Evolutionary conservation across 2,113 vertebrate species (phyloP).

Genomic region (Chaetura pelagica): DNA sequence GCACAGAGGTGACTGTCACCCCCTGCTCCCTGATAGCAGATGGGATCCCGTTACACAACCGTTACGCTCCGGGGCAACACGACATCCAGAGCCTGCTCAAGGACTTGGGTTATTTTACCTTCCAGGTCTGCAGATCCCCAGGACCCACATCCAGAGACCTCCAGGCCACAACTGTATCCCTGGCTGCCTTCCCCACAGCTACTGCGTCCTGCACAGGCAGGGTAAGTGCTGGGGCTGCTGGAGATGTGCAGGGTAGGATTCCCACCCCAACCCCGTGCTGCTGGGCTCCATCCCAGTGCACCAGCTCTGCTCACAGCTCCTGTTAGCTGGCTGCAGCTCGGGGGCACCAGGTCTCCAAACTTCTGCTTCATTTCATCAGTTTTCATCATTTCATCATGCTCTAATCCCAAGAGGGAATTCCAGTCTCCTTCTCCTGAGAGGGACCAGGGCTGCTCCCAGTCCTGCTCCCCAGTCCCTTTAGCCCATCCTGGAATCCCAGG

Average conservation of each 20-base stretch:
- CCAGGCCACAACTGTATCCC: background rate
- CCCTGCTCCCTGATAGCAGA: background rate
- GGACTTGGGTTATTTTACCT: constrained; percentile 16
- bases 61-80: background rate
- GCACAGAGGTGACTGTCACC: background rate
- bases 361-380: background rate
- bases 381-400: rapidly evolving
- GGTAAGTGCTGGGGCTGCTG: background rate
- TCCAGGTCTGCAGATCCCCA: background rate
- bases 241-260: background rate
- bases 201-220: background rate
- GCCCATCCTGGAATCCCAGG: background rate
- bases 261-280: background rate
- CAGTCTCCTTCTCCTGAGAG: background rate
- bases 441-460: background rate
- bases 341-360: background rate
- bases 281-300: background rate
- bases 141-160: background rate
- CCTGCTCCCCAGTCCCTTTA: background rate
- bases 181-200: background rate
- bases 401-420: background rate
- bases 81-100: background rate
- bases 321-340: background rate
- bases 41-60: constrained; percentile 48
- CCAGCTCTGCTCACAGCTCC: background rate